These are phyloP conservation scores for Macquaria ambigua DNA, from an alignment of 2,113 vertebrate species.

Conservation along the genomic window DNA sequence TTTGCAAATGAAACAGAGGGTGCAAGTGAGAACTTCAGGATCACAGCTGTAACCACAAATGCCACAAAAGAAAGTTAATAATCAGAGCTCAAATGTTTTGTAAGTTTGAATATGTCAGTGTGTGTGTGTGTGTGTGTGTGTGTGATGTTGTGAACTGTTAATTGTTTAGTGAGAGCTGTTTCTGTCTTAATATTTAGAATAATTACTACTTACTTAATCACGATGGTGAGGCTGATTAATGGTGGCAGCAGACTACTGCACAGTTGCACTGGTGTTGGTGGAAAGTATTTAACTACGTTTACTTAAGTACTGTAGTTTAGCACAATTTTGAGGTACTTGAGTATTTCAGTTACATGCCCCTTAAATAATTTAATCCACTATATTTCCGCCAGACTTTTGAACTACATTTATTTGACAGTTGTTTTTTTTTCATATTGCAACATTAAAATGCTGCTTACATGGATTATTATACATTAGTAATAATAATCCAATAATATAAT, in stretches of 20 bases:
- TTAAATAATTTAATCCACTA: neutral
- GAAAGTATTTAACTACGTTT: neutral
- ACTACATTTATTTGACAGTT: too few relatives aligned
- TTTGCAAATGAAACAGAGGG: constrained; percentile 32
- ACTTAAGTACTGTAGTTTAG: too few relatives aligned
- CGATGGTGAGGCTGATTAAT: neutral
- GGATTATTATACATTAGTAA: neutral
- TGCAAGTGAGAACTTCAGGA: neutral
- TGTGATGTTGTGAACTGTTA: neutral
- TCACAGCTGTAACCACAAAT: neutral
- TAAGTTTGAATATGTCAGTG: neutral
- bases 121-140: neutral
- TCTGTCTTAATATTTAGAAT: neutral
- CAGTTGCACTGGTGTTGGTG: neutral
- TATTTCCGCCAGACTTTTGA: neutral
- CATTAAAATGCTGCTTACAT: too few relatives aligned
- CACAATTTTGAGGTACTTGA: too few relatives aligned
- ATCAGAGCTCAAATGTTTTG: neutral
- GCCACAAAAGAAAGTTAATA: neutral
- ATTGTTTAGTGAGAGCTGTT: neutral
- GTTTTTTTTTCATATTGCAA: too few relatives aligned
- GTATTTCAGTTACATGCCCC: neutral
- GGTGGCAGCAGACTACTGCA: neutral
- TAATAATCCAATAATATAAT: neutral
- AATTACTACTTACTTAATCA: neutral